These are phyloP conservation scores for Gavia stellata DNA, from an alignment of 2,113 vertebrate species.

Conservation along the genomic window DNA sequence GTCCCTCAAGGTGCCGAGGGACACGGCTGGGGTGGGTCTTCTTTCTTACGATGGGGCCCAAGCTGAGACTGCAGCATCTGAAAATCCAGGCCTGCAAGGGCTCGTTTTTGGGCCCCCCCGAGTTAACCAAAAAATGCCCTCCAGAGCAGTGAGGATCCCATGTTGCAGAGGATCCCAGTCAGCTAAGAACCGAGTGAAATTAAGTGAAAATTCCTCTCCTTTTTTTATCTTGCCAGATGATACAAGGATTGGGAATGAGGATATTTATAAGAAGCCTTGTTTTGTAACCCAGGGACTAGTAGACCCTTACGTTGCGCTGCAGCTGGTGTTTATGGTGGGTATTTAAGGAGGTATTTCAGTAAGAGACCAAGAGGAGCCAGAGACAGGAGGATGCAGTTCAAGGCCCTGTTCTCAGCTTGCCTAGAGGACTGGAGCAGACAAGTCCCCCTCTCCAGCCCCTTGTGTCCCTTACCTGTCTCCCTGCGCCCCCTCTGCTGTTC, in stretches of 20 bases:
- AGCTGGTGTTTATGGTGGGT: neutral
- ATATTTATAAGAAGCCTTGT: conserved; percentile 1
- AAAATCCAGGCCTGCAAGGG: neutral
- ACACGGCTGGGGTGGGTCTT: neutral
- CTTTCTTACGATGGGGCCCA: neutral
- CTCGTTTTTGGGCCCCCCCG: fast-evolving
- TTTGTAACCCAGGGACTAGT: neutral
- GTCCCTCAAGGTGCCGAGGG: neutral
- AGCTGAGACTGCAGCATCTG: neutral
- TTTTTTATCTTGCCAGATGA: neutral
- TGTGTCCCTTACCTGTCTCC: neutral
- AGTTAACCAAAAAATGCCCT: neutral
- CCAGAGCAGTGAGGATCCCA: neutral
- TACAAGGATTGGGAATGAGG: neutral
- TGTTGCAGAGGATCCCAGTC: neutral
- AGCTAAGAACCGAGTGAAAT: neutral
- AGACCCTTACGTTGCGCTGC: neutral
- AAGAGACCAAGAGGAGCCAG: neutral
- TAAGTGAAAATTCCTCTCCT: neutral
- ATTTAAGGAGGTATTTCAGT: neutral
- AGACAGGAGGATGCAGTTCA: neutral
- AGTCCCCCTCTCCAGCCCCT: neutral
- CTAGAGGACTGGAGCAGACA: neutral
- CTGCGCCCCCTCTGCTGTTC: neutral
- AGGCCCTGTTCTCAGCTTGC: neutral